A percentile compares a stretch with the other conserved stretches of the same genome.
Evolutionary conservation across 2,113 vertebrate species (phyloP).

Genomic region (Pluvianellus socialis): DNA sequence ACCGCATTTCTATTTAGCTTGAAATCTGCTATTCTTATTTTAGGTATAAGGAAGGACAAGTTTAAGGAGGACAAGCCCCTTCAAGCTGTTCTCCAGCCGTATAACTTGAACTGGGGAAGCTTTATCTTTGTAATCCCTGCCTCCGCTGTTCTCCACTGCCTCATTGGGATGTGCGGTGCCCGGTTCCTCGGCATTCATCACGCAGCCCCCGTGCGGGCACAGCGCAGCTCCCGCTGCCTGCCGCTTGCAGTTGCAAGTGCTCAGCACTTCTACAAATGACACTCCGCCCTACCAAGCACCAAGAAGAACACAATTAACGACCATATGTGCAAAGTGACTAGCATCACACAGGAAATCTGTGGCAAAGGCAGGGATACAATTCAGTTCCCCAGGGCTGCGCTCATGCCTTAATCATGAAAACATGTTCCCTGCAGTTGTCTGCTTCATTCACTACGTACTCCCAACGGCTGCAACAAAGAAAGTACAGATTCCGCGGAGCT

Average conservation of each 20-base stretch:
- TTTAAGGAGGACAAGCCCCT: not conserved
- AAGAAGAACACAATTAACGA: not conserved
- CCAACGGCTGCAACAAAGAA: not conserved
- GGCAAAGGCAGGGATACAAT: not conserved
- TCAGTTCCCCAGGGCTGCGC: not conserved
- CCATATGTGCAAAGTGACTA: not conserved
- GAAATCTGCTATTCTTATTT: not conserved
- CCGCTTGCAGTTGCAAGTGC: not conserved
- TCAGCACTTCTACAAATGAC: conserved; percentile 7
- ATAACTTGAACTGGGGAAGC: not conserved
- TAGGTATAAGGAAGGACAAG: not conserved
- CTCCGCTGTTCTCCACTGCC: not conserved
- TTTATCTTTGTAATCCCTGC: not conserved
- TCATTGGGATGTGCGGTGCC: not conserved
- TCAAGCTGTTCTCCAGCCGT: not conserved
- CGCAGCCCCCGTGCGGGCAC: not conserved
- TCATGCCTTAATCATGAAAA: conserved; percentile 22
- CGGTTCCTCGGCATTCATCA: not conserved
- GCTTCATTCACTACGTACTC: not conserved
- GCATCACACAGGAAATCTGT: not conserved
- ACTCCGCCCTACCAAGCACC: not conserved
- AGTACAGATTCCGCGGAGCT: not conserved
- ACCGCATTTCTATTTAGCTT: not conserved
- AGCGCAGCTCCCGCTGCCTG: conserved; percentile 13
- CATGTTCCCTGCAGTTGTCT: not conserved